These are phyloP conservation scores for Enteromius afrohamiltoni DNA, from an alignment of 2,797 vertebrate genomes.

Conservation along the genomic window DNA sequence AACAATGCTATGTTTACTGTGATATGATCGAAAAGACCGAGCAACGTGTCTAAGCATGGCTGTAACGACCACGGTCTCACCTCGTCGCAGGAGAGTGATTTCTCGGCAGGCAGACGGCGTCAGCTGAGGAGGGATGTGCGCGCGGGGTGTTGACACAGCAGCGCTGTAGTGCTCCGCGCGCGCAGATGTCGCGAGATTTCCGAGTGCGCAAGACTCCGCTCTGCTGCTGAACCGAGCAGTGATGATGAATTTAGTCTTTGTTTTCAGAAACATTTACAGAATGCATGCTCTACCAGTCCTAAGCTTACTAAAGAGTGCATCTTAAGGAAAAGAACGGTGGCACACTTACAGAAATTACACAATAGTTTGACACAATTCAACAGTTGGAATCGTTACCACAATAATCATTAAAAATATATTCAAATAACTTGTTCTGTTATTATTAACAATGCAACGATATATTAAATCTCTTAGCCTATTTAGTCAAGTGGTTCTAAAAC, in stretches of 20 bases:
- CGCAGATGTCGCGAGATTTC: conserved; percentile 34
- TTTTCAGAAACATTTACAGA: neutral
- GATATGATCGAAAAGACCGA: neutral
- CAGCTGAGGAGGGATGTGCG: conserved; percentile 57
- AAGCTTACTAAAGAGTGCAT: neutral
- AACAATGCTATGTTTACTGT: neutral
- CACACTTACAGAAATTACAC: neutral
- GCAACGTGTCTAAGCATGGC: conserved; percentile 34
- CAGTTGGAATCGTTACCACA: neutral
- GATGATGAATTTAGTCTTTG: neutral
- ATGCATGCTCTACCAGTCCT: too few species aligned
- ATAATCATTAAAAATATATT: neutral
- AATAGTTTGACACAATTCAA: neutral
- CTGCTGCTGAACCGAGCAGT: neutral
- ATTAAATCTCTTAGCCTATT: neutral
- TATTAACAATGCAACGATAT: neutral
- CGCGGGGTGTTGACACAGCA: conserved; percentile 45
- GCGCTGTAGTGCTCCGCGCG: conserved; percentile 7
- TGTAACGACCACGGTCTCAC: neutral
- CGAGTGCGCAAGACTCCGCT: neutral
- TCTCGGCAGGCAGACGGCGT: conserved; percentile 50
- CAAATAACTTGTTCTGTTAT: neutral
- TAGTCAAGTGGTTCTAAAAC: neutral
- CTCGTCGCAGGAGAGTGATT: conserved; percentile 41
- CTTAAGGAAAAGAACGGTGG: neutral